Evolutionary conservation across 1,140 invertebrate genomes (phyloP).

Genomic region (Periplaneta americana): DNA sequence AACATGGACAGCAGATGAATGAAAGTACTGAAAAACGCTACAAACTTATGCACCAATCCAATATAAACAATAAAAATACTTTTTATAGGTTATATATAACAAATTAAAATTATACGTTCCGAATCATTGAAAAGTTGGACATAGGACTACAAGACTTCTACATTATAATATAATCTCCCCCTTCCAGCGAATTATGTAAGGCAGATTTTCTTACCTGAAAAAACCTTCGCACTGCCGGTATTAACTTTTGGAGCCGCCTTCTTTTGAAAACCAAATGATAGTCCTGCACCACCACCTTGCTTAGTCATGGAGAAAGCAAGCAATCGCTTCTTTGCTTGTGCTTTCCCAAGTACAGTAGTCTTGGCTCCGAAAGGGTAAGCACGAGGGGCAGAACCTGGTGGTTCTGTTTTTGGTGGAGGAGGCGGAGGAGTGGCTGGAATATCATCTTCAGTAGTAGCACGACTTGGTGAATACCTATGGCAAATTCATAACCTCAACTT

Average conservation of each 20-base stretch:
- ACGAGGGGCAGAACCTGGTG: neutral
- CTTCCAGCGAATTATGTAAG: too few species aligned
- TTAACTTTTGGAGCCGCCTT: neutral
- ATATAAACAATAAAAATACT: too few species aligned
- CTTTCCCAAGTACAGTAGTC: slow-evolving; percentile 27
- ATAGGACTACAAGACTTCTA: too few species aligned
- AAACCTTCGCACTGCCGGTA: neutral
- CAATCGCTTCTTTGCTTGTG: slow-evolving; percentile 34
- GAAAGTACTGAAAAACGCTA: too few species aligned
- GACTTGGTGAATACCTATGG: slow-evolving; percentile 13
- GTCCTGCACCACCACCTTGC: slow-evolving; percentile 13
- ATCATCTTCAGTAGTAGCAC: slow-evolving; percentile 11
- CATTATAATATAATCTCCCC: too few species aligned
- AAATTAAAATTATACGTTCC: too few species aligned
- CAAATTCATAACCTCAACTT: neutral
- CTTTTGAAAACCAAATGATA: slow-evolving; percentile 11
- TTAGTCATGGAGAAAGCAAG: slow-evolving; percentile 35
- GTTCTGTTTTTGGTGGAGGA: neutral
- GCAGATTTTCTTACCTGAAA: neutral
- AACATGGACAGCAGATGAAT: too few species aligned
- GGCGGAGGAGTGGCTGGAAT: neutral
- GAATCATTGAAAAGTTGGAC: too few species aligned
- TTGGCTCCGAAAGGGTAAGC: neutral
- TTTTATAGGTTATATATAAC: too few species aligned
- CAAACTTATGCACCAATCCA: too few species aligned